Percentiles rank a stretch among this genome's conserved stretches.
These are phyloP conservation scores for Cheilosia vulpina DNA, from an alignment of 2,888 invertebrate species.

Conservation along the genomic window DNA sequence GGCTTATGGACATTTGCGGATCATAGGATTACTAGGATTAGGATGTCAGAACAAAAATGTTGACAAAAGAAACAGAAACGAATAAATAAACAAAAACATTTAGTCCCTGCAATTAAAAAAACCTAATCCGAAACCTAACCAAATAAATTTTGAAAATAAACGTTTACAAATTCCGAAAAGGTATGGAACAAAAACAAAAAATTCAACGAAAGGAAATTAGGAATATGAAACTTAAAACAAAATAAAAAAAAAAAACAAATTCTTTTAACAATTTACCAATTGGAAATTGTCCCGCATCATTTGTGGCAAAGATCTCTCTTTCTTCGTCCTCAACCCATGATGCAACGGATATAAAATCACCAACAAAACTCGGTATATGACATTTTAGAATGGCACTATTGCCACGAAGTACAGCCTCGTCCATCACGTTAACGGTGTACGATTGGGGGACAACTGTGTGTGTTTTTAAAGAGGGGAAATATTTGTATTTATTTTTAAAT, in stretches of 20 bases:
- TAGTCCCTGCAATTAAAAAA: constrained; percentile 19
- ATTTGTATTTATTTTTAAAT: constrained; percentile 17
- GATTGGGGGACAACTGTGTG: constrained; percentile 93
- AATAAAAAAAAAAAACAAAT: constrained; percentile 75
- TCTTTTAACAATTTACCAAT: constrained; percentile 77
- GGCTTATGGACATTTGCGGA: constrained; percentile 84
- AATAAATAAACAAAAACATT: constrained; percentile 25
- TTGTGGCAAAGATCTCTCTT: constrained; percentile 84
- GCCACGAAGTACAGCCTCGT: constrained; percentile 94
- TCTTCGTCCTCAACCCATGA: constrained; percentile 94
- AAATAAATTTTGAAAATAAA: constrained; percentile 31
- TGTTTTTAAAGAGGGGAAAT: constrained; percentile 26
- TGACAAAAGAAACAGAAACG: constrained; percentile 79
- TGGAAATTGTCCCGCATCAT: constrained; percentile 76
- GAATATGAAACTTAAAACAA: constrained; percentile 28
- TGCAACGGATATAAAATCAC: constrained; percentile 93
- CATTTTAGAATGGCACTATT: constrained; percentile 96
- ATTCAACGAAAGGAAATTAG: constrained; percentile 26
- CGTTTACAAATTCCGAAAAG: constrained; percentile 16
- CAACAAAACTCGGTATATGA: constrained; percentile 96
- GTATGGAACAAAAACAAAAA: constrained; percentile 63
- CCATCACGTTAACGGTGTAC: constrained; percentile 95
- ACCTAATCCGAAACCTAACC: constrained; percentile 53
- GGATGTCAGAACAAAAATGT: constrained; percentile 23
- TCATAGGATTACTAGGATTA: constrained; percentile 77